Conservation (phyloP, 2,797 vertebrate genomes). For the Galagoides demidoff region DNA sequence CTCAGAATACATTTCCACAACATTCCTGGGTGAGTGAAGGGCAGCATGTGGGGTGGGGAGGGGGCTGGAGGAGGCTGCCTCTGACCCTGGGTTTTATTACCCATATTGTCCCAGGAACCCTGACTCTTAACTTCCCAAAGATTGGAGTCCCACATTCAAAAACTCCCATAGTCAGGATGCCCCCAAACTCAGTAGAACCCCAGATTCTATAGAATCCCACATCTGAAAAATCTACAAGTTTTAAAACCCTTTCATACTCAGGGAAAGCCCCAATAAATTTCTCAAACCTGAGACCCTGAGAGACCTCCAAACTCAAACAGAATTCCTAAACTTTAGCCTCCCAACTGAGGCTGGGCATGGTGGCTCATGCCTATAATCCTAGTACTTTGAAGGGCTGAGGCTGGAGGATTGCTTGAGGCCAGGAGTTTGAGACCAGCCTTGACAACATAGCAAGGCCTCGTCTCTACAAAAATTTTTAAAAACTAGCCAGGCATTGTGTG, state of each 20-base stretch:
- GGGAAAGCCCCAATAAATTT: neutral
- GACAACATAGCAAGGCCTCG: neutral
- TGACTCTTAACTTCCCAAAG: neutral
- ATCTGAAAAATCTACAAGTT: neutral
- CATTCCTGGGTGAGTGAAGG: slow-evolving; percentile 93
- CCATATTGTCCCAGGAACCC: neutral
- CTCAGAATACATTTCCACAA: slow-evolving; percentile 97
- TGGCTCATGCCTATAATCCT: neutral
- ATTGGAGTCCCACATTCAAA: neutral
- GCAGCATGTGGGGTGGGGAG: neutral
- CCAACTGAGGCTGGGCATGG: neutral
- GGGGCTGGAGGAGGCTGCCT: neutral
- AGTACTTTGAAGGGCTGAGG: neutral
- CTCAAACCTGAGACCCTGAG: neutral
- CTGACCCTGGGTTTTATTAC: neutral
- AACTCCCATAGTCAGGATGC: neutral
- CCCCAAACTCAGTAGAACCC: neutral
- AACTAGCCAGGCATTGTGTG: neutral
- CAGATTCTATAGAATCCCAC: neutral
- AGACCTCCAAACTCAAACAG: neutral
- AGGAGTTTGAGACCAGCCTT: neutral
- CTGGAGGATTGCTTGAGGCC: neutral
- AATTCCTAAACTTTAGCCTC: neutral
- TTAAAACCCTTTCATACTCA: neutral
- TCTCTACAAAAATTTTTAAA: neutral